Percentiles rank a stretch among this genome's conserved stretches.
These are phyloP conservation scores for Pterois miles DNA, from an alignment of 2,797 vertebrate species.

Conservation along the genomic window DNA sequence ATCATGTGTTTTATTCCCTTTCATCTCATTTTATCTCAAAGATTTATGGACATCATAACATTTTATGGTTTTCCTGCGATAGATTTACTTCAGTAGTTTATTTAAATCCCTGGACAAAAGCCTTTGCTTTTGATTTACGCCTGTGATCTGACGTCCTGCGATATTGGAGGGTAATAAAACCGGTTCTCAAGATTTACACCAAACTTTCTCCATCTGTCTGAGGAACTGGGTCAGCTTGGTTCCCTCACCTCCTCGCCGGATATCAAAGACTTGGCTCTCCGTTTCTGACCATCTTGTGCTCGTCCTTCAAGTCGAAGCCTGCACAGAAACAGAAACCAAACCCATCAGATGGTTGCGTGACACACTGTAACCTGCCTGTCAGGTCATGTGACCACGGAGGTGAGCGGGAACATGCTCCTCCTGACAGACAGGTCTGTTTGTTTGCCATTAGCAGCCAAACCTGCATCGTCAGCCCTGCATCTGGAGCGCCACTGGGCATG, in stretches of 20 bases:
- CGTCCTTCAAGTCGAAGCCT: slow-evolving; percentile 40
- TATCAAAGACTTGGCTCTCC: not conserved
- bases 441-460: not conserved
- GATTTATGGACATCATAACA: slow-evolving; percentile 4
- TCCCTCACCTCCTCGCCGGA: not conserved
- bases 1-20: slow-evolving; percentile 8
- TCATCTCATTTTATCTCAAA: slow-evolving; percentile 1
- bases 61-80: not conserved
- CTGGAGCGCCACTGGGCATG: slow-evolving; percentile 17
- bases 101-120: not conserved
- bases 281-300: not conserved
- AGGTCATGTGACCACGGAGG: slow-evolving; percentile 40
- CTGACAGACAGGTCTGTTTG: slow-evolving; percentile 40
- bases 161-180: slow-evolving; percentile 2
- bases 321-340: slow-evolving; percentile 23
- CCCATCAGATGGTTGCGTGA: slow-evolving; percentile 3
- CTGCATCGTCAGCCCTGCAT: slow-evolving; percentile 9
- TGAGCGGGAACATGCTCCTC: slow-evolving; percentile 48
- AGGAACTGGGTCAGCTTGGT: not conserved
- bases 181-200: not conserved
- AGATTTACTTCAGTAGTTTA: slow-evolving; percentile 1
- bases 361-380: slow-evolving; percentile 17
- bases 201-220: slow-evolving; percentile 24
- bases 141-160: not conserved
- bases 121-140: not conserved